Percentiles rank a stretch among this genome's conserved stretches.
Evolutionary conservation across 2,113 vertebrate genomes (phyloP).

Genomic region (Larimichthys crocea): DNA sequence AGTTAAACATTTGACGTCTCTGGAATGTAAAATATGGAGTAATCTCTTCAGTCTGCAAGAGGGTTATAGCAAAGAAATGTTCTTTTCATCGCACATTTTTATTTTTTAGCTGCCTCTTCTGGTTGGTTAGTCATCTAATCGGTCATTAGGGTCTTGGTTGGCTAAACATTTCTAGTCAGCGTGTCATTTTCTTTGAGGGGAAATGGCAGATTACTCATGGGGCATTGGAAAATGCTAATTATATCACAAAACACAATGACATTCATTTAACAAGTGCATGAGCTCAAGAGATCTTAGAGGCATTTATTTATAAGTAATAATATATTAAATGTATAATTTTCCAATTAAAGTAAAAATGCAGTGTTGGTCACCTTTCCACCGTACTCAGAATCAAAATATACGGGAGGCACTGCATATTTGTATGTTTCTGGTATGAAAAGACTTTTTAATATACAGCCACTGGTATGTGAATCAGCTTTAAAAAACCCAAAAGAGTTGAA

Average conservation of each 20-base stretch:
- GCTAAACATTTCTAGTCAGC: neutral
- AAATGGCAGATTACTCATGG: constrained; percentile 8
- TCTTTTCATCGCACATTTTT: neutral
- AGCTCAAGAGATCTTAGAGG: neutral
- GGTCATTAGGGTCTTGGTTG: neutral
- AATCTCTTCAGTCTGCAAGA: neutral
- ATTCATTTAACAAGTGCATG: neutral
- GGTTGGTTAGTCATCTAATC: neutral
- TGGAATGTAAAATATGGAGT: neutral
- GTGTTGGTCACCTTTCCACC: neutral
- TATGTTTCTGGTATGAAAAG: neutral
- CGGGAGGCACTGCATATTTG: neutral
- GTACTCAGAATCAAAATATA: neutral
- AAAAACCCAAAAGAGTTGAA: neutral
- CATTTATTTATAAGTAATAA: neutral
- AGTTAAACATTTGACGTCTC: neutral
- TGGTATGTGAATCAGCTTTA: neutral
- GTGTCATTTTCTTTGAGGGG: neutral
- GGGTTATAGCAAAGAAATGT: neutral
- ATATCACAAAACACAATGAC: neutral
- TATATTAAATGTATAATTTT: neutral
- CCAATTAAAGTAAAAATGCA: neutral
- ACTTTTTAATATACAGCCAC: neutral
- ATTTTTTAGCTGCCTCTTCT: neutral
- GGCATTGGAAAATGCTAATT: constrained; percentile 15